These are phyloP conservation scores for Oreochromis grahami DNA, from an alignment of 2,797 vertebrate species.

Conservation along the genomic window DNA sequence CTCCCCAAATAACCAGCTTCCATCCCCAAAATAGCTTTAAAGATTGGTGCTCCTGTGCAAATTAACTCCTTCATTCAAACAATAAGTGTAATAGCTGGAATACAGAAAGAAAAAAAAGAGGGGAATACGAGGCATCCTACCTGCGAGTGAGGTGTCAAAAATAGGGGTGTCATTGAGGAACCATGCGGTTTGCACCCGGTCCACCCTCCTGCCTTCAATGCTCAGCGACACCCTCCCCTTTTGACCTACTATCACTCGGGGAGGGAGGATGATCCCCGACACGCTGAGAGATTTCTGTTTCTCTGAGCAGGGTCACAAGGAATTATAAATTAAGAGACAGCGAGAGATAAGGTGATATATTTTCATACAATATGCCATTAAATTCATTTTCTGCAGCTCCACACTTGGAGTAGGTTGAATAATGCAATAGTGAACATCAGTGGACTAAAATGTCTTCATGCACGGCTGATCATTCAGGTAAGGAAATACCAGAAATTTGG, in stretches of 20 bases:
- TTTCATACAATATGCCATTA: background rate
- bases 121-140: conserved; percentile 18
- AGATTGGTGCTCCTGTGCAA: background rate
- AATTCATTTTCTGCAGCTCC: background rate
- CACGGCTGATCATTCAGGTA: rapidly evolving
- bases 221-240: conserved; percentile 76
- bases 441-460: background rate
- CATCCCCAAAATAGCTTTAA: background rate
- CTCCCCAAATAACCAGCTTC: background rate
- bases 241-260: conserved; percentile 67
- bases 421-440: background rate
- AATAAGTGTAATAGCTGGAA: rapidly evolving
- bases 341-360: background rate
- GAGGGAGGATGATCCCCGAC: conserved; percentile 77
- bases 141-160: conserved; percentile 68
- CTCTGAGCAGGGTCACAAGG: conserved; percentile 47
- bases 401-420: background rate
- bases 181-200: conserved; percentile 74
- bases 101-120: background rate
- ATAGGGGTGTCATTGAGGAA: conserved; percentile 76
- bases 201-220: conserved; percentile 75
- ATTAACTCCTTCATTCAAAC: background rate
- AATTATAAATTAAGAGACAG: background rate
- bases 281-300: conserved; percentile 77
- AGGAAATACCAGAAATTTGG: background rate